Percentiles rank a stretch among this genome's conserved stretches.
These are phyloP conservation scores for Pediacus dermestoides DNA, from an alignment of 2,888 invertebrate genomes.

Conservation along the genomic window DNA sequence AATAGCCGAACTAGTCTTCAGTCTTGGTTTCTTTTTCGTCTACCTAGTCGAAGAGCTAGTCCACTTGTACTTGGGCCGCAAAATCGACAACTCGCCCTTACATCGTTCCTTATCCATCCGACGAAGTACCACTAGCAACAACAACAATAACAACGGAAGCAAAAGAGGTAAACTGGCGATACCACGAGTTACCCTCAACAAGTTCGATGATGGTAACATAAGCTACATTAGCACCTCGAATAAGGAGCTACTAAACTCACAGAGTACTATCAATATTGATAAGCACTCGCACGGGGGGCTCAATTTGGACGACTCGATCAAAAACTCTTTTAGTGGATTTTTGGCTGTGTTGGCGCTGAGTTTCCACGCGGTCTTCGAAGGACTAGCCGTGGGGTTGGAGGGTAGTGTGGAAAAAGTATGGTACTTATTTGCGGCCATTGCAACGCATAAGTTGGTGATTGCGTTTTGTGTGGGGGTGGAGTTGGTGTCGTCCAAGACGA, in stretches of 20 bases:
- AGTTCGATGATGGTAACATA: conserved; percentile 42
- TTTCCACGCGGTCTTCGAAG: conserved; percentile 68
- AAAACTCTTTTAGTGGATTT: conserved; percentile 59
- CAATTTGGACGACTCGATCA: conserved; percentile 26
- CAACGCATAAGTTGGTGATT: conserved; percentile 66
- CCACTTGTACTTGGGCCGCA: conserved; percentile 53
- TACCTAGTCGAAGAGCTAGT: conserved; percentile 62
- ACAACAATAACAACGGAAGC: too few species aligned
- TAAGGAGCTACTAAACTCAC: conserved; percentile 41
- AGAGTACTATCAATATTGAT: conserved; percentile 36
- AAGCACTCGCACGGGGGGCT: conserved; percentile 27
- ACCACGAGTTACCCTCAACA: conserved; percentile 43
- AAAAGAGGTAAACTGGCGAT: too few species aligned
- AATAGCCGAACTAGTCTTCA: conserved; percentile 58
- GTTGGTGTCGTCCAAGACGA: conserved; percentile 56
- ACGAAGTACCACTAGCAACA: conserved; percentile 48
- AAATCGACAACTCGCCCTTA: conserved; percentile 41
- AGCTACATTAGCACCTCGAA: conserved; percentile 43
- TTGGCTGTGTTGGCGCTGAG: conserved; percentile 63
- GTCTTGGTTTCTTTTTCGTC: conserved; percentile 62
- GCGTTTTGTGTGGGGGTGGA: conserved; percentile 66
- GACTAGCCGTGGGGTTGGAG: conserved; percentile 64
- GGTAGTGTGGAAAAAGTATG: conserved; percentile 56
- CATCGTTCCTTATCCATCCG: conserved; percentile 55
- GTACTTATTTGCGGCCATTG: conserved; percentile 62